Evolutionary conservation across 1,140 invertebrate genomes (phyloP).

Genomic region (Atta cephalotes): DNA sequence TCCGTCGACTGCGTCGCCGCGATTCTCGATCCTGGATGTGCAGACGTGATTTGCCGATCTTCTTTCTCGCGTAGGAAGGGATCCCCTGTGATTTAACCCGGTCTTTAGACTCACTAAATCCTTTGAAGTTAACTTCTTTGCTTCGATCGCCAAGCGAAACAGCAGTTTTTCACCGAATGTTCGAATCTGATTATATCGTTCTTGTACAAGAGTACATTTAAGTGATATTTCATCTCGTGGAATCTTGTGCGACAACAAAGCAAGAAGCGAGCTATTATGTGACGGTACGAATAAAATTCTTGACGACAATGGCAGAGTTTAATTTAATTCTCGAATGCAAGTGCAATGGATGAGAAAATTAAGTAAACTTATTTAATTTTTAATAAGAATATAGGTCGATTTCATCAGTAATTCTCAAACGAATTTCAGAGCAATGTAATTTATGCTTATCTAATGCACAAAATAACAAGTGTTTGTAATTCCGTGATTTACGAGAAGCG

Average conservation of each 20-base stretch:
- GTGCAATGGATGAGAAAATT: not conserved
- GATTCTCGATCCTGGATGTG: not conserved
- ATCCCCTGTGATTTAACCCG: not conserved
- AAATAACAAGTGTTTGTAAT: slow-evolving; percentile 13
- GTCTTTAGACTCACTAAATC: slow-evolving; percentile 31
- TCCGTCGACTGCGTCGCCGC: not conserved
- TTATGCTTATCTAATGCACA: not conserved
- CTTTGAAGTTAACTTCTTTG: slow-evolving; percentile 30
- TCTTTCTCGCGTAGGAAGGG: not conserved
- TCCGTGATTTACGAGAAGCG: not conserved
- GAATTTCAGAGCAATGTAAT: not conserved
- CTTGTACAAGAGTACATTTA: not conserved
- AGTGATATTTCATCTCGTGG: slow-evolving; percentile 21
- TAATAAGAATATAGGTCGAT: no score
- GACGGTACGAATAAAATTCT: not conserved
- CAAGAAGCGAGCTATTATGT: slow-evolving; percentile 6
- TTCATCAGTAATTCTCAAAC: not conserved
- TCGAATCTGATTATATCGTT: slow-evolving; percentile 22
- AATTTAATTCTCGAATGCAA: not conserved
- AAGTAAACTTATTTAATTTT: slow-evolving; percentile 1
- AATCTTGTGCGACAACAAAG: not conserved
- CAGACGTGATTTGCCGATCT: slow-evolving; percentile 18
- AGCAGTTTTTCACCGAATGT: slow-evolving; percentile 27
- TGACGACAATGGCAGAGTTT: not conserved
- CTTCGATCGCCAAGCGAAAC: not conserved